These are phyloP conservation scores for Dynastes hyllus DNA, from an alignment of 2,888 invertebrate genomes.

Conservation along the genomic window DNA sequence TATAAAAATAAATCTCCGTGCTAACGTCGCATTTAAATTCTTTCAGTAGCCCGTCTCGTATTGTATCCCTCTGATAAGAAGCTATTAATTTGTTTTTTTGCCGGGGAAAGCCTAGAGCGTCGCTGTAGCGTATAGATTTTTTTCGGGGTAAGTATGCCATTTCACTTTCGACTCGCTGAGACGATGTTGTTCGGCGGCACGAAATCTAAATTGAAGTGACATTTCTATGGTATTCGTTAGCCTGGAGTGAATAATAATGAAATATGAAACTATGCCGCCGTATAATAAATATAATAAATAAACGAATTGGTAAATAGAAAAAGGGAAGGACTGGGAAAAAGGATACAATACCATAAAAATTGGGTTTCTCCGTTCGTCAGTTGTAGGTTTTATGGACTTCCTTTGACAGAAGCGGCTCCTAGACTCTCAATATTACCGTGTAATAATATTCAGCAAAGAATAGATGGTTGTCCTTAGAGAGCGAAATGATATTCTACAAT, in stretches of 20 bases:
- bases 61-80: constrained; percentile 24
- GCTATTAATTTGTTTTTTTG: constrained; percentile 41
- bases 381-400: too few relatives aligned
- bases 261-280: not conserved
- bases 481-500: too few relatives aligned
- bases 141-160: constrained; percentile 10
- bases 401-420: too few relatives aligned
- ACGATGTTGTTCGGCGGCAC: constrained; percentile 16
- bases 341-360: too few relatives aligned
- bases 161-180: not conserved
- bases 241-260: not conserved
- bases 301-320: too few relatives aligned
- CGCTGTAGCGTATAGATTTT: constrained; percentile 20
- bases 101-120: not conserved
- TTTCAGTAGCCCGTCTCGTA: constrained; percentile 2
- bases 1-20: constrained; percentile 37
- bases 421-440: too few relatives aligned
- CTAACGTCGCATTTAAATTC: constrained; percentile 35
- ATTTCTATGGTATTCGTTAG: not conserved
- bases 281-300: not conserved
- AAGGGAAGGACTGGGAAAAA: too few relatives aligned
- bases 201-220: constrained; percentile 22
- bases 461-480: too few relatives aligned
- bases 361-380: too few relatives aligned
- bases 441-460: too few relatives aligned